phyloP scores from a whole-genome alignment of 1,140 invertebrate species.

The Leptinotarsa defecta region DNA sequence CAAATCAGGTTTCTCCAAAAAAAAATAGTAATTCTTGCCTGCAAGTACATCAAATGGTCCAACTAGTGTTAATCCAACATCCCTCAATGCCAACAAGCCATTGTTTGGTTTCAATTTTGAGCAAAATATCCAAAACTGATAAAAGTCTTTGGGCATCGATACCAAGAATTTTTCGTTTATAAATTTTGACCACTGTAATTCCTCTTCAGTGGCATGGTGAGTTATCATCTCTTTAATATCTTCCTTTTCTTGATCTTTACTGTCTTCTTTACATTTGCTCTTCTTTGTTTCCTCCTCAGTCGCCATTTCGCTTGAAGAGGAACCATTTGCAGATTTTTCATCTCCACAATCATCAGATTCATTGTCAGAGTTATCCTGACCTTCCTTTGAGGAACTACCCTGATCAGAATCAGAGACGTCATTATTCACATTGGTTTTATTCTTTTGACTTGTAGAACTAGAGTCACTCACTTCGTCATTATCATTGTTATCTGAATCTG shows the following conservation, averaged over 20 bases:
- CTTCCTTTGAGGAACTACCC: slow-evolving; percentile 26
- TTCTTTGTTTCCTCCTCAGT: not conserved
- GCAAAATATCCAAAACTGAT: slow-evolving; percentile 81
- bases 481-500: slow-evolving; percentile 15
- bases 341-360: slow-evolving; percentile 17
- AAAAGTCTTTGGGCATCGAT: slow-evolving; percentile 90
- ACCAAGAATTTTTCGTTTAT: slow-evolving; percentile 80
- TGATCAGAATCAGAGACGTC: slow-evolving; percentile 42
- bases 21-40: slow-evolving; percentile 56
- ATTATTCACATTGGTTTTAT: slow-evolving; percentile 40
- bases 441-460: slow-evolving; percentile 26
- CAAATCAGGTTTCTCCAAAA: too few species aligned
- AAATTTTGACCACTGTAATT: slow-evolving; percentile 47
- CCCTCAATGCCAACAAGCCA: slow-evolving; percentile 67
- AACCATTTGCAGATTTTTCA: too few species aligned
- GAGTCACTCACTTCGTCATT: slow-evolving; percentile 39
- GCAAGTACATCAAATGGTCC: slow-evolving; percentile 86
- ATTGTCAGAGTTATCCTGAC: slow-evolving; percentile 5
- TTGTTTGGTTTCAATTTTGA: slow-evolving; percentile 65
- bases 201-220: not conserved
- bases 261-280: not conserved
- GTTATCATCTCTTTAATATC: not conserved
- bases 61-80: slow-evolving; percentile 74
- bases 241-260: not conserved
- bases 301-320: too few species aligned